Evolutionary conservation across 2,888 invertebrate genomes (phyloP).

Genomic region (Philonicus albiceps): DNA sequence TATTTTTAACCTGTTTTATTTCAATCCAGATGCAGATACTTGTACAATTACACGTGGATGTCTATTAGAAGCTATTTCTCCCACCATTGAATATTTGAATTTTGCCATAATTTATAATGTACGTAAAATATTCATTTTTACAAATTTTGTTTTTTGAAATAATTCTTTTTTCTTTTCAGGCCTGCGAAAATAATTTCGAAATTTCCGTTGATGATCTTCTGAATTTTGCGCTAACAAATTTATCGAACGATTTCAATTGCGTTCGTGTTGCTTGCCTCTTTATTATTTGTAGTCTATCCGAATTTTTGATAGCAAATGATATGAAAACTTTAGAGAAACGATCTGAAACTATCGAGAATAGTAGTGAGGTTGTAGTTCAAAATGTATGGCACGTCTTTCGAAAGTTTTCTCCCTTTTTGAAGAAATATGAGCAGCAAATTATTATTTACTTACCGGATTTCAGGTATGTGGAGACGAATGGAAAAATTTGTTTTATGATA

Average conservation of each 20-base stretch:
- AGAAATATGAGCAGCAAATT: constrained; percentile 55
- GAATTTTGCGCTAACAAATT: constrained; percentile 56
- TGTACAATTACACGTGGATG: constrained; percentile 51
- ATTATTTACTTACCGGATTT: constrained; percentile 58
- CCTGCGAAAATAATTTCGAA: constrained; percentile 55
- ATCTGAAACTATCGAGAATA: constrained; percentile 49
- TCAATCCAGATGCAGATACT: background rate
- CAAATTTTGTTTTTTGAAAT: background rate
- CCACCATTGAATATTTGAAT: constrained; percentile 55
- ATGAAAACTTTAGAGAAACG: constrained; percentile 56
- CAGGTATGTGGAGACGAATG: constrained; percentile 51
- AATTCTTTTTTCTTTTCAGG: constrained; percentile 51
- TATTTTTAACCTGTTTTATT: background rate
- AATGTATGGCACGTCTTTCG: constrained; percentile 59
- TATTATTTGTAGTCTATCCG: constrained; percentile 55
- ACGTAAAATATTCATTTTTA: constrained; percentile 35
- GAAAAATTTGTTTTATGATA: too few species aligned
- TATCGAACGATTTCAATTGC: constrained; percentile 54
- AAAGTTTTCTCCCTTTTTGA: constrained; percentile 57
- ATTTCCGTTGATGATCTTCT: constrained; percentile 56
- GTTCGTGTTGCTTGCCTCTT: constrained; percentile 55
- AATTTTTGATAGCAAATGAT: constrained; percentile 57
- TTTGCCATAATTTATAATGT: constrained; percentile 56
- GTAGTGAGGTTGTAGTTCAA: constrained; percentile 43
- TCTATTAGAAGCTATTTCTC: constrained; percentile 54